Conservation (phyloP, 1,140 invertebrate species). For the Globodera ellingtonae region DNA sequence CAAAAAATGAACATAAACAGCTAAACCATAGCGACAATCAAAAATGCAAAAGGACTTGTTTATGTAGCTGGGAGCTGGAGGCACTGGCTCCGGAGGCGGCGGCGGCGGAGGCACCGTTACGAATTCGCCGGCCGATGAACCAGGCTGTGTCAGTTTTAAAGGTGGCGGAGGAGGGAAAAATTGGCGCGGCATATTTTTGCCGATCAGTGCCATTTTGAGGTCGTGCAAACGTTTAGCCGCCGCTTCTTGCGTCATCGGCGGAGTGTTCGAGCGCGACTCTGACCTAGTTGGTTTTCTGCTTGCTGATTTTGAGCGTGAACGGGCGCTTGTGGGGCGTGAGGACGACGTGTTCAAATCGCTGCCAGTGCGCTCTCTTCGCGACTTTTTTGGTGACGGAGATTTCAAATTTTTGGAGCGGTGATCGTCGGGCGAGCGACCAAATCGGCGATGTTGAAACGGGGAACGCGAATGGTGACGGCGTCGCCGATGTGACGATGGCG, state of each 20-base stretch:
- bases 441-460: neutral
- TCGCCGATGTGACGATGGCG: neutral
- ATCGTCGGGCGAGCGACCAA: neutral
- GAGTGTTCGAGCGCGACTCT: neutral
- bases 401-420: neutral
- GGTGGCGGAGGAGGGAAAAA: neutral
- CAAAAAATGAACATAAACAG: no score
- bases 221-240: slow-evolving; percentile 1
- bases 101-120: neutral
- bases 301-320: slow-evolving; percentile 3
- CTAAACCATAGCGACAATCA: neutral
- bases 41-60: slow-evolving; percentile 26
- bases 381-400: slow-evolving; percentile 20
- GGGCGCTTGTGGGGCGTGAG: neutral
- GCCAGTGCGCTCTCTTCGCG: neutral
- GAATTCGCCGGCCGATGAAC: neutral
- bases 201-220: neutral
- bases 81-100: neutral
- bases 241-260: neutral
- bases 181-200: neutral
- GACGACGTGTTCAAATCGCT: neutral
- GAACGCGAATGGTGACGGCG: neutral
- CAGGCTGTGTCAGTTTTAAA: neutral
- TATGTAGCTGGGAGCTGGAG: slow-evolving; percentile 8
- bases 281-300: neutral